These are phyloP conservation scores for Villa cingulata DNA, from an alignment of 2,888 invertebrate genomes.

Conservation along the genomic window DNA sequence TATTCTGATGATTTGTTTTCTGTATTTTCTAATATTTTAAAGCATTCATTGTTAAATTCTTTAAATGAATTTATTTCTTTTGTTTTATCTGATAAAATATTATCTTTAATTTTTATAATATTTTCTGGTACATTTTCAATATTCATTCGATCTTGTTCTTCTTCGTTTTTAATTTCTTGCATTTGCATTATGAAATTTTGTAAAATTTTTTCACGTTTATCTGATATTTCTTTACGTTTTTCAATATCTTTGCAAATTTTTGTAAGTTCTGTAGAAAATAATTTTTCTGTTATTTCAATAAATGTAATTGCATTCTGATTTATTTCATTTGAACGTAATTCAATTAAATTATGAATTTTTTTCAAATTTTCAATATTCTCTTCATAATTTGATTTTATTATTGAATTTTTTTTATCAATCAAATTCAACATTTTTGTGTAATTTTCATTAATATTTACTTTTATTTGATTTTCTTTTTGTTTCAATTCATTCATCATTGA, in stretches of 20 bases:
- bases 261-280: slow-evolving; percentile 12
- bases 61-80: slow-evolving; percentile 17
- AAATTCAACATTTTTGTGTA: neutral
- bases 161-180: slow-evolving; percentile 31
- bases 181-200: slow-evolving; percentile 28
- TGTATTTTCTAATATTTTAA: neutral
- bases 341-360: neutral
- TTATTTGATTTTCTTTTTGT: neutral
- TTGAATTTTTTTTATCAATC: neutral
- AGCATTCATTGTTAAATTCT: slow-evolving; percentile 20
- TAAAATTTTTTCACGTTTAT: slow-evolving; percentile 19
- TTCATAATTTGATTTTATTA: neutral
- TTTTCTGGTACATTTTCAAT: slow-evolving; percentile 21
- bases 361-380: neutral
- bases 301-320: slow-evolving; percentile 1
- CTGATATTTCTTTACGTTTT: slow-evolving; percentile 19
- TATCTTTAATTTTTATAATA: slow-evolving; percentile 19
- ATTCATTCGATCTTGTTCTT: slow-evolving; percentile 24
- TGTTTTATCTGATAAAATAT: slow-evolving; percentile 11
- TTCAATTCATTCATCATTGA: neutral
- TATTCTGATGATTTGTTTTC: neutral
- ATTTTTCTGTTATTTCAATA: slow-evolving; percentile 11
- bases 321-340: neutral
- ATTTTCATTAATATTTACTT: neutral
- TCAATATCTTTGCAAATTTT: slow-evolving; percentile 17